Evolutionary conservation across 2,113 vertebrate species (phyloP).

Genomic region (Anseranas semipalmata): DNA sequence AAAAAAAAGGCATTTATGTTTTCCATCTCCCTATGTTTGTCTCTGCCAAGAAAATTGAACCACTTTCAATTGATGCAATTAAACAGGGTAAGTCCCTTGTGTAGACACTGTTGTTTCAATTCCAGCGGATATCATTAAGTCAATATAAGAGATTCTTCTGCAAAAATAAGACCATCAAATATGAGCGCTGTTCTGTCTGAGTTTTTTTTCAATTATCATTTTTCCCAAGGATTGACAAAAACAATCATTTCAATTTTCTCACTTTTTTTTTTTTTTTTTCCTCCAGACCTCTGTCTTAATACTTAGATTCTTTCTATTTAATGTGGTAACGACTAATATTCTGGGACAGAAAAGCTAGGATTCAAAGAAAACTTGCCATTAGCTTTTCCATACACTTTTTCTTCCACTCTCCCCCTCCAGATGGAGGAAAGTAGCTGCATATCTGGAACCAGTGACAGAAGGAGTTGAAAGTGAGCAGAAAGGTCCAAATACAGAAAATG

Average conservation of each 20-base stretch:
- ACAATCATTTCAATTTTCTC: not conserved
- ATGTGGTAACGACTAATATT: not conserved
- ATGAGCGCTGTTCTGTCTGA: not conserved
- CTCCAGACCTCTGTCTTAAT: not conserved
- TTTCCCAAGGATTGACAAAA: not conserved
- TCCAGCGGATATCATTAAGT: slow-evolving; percentile 43
- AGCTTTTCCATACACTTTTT: not conserved
- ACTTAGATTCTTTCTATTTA: not conserved
- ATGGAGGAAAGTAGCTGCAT: not conserved
- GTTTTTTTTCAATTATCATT: not conserved
- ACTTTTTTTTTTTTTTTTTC: not conserved
- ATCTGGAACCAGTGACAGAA: not conserved
- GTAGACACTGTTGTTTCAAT: slow-evolving; percentile 52
- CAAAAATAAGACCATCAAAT: slow-evolving; percentile 30
- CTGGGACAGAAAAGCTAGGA: not conserved
- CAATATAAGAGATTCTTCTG: slow-evolving; percentile 28
- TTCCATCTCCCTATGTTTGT: slow-evolving; percentile 10
- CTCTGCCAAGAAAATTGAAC: slow-evolving; percentile 50
- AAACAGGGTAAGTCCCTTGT: slow-evolving; percentile 23
- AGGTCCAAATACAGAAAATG: not conserved
- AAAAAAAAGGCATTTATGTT: not conserved
- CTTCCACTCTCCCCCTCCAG: not conserved
- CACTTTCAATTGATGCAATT: slow-evolving; percentile 54
- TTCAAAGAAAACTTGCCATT: not conserved
- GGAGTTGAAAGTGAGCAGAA: not conserved